Base-by-base conservation (phyloP, 64 coral and sea anemone species). In the Montipora foliosa region DNA sequence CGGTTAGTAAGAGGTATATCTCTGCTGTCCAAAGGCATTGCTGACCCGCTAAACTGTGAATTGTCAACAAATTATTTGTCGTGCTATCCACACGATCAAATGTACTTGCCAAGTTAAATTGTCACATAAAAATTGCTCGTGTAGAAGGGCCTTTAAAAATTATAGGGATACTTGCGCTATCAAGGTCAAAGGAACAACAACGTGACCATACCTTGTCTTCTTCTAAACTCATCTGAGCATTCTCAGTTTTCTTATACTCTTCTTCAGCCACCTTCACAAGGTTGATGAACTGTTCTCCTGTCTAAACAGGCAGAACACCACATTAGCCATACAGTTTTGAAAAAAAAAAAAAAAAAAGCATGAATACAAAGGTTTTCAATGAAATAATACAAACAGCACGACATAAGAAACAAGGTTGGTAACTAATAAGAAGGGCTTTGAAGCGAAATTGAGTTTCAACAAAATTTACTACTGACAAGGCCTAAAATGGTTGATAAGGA, bases 301-400 rank as follows among this genome's bases (percentile, higher is more conserved):
- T 86, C 82, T 86, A 86, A 86, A 86, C 82, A 86, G 16, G 61
- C 82, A 71, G 82, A 15, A 86, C 64, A 72, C 82, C 82, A 86
- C 66, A 72, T 86, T 86, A 86, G 66, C 82, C 82, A 50, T 72
- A 86, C 82, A 86, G 64, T 71, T 71, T 19, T 22, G 10, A 5
- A 24, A 19, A 71, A 17, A 22, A 47, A 47, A 49, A 45, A 86
- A 45, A 86, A 22, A 22, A 49, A 70, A 29, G 19, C 3, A 46
- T 47, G 2, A 12, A 12, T 5, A 6, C 16, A 78, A 78, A 4
- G 5, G 29, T 29, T 29, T 29, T 29, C 29, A 29, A 29, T 29
- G 29, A 29, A 29, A 57, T 6, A 57, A 57, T 8, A 57, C 6
- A 57, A 47, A 71, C 4, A 71, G 20, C 1, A 62, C 79, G 5